phyloP scores from a whole-genome alignment of 2,888 invertebrate species.

The Brenthis ino region DNA sequence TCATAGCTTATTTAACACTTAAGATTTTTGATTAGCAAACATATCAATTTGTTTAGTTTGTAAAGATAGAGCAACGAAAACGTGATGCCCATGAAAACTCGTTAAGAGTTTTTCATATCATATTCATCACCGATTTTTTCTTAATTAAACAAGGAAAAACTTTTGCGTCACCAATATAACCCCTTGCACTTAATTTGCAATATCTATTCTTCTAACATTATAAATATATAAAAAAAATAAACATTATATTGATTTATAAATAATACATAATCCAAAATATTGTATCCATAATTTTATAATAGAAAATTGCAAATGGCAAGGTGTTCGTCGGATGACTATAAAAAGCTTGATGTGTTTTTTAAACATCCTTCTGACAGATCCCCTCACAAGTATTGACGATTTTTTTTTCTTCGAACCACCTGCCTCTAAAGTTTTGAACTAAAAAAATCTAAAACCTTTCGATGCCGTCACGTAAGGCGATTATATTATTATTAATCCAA shows the following conservation, averaged over 20 bases:
- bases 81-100: too few relatives aligned
- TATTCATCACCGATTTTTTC: too few relatives aligned
- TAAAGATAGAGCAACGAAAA: too few relatives aligned
- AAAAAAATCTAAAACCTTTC: conserved; percentile 43
- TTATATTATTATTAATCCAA: conserved; percentile 38
- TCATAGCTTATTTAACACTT: not conserved
- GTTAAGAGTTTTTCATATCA: too few relatives aligned
- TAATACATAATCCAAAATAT: not conserved
- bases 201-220: too few relatives aligned
- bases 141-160: too few relatives aligned
- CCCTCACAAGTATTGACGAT: conserved; percentile 47
- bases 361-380: conserved; percentile 48
- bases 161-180: too few relatives aligned
- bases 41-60: too few relatives aligned
- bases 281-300: not conserved
- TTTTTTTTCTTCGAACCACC: conserved; percentile 60
- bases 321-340: conserved; percentile 36
- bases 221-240: too few relatives aligned
- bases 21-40: not conserved
- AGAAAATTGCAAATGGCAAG: conserved; percentile 41
- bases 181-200: too few relatives aligned
- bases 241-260: too few relatives aligned
- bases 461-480: conserved; percentile 49
- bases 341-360: conserved; percentile 36
- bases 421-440: conserved; percentile 48